These are phyloP conservation scores for Thysanoteuthis rhombus DNA, from an alignment of 2,888 invertebrate genomes.

Conservation along the genomic window DNA sequence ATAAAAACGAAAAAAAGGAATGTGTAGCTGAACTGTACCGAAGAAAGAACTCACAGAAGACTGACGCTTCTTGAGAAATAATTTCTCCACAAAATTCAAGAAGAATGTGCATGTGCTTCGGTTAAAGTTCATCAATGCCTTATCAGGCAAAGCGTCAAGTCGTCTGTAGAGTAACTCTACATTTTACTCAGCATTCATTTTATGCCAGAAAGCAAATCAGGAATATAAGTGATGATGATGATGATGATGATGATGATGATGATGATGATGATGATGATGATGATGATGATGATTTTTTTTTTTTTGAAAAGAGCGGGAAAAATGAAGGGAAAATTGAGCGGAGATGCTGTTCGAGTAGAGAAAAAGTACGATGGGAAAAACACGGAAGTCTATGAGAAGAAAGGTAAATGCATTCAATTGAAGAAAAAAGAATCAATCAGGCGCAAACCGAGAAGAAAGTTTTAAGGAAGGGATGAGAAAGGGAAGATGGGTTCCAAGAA, in stretches of 20 bases:
- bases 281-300: neutral
- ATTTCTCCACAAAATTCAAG: neutral
- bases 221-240: neutral
- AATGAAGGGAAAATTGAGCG: neutral
- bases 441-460: neutral
- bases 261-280: neutral
- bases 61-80: no score
- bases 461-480: neutral
- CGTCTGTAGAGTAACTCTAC: neutral
- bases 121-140: constrained; percentile 12
- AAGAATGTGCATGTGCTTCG: neutral
- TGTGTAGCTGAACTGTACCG: no score
- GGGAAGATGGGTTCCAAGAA: neutral
- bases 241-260: neutral
- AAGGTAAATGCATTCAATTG: neutral
- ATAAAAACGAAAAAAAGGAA: no score
- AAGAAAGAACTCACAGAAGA: no score
- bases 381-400: neutral
- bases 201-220: neutral
- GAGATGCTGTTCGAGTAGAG: neutral
- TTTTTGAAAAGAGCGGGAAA: neutral
- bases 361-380: neutral
- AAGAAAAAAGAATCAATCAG: neutral
- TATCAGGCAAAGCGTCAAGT: neutral
- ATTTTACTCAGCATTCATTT: neutral